Percentiles rank a stretch among this genome's conserved stretches.
Evolutionary conservation across 1,140 invertebrate species (phyloP).

Genomic region (Trachelipus rathkii): DNA sequence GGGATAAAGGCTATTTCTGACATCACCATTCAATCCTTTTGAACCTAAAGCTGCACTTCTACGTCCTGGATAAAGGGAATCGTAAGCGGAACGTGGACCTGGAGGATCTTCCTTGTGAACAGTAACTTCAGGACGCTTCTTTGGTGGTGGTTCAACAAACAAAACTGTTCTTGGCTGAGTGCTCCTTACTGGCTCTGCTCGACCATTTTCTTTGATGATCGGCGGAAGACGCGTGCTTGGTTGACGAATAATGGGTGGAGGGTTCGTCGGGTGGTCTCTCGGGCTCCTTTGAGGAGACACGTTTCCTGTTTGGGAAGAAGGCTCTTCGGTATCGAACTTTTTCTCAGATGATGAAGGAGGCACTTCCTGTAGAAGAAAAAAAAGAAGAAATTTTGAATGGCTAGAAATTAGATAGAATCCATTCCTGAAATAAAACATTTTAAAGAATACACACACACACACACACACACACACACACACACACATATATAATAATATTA

Average conservation of each 20-base stretch:
- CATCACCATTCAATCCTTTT: not conserved
- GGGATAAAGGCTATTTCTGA: not conserved
- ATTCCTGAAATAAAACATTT: no score
- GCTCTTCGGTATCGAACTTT: not conserved
- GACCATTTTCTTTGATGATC: conserved; percentile 29
- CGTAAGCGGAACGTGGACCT: not conserved
- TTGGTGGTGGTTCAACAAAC: conserved; percentile 21
- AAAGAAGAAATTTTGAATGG: not conserved
- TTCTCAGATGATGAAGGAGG: not conserved
- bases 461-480: no score
- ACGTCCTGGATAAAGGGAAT: not conserved
- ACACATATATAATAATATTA: no score
- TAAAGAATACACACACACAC: no score
- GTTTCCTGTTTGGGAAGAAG: not conserved
- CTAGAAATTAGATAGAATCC: no score
- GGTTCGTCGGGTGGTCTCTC: not conserved
- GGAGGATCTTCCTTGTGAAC: not conserved
- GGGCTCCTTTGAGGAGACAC: not conserved
- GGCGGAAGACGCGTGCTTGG: conserved; percentile 16
- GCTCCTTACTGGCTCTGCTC: conserved; percentile 23
- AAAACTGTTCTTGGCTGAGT: conserved; percentile 19
- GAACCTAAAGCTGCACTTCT: not conserved
- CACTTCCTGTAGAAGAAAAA: not conserved
- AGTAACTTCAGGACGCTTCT: not conserved
- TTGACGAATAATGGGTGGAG: conserved; percentile 23